phyloP scores from a whole-genome alignment of 2,888 invertebrate genomes.

The Oscheius myriophilus region DNA sequence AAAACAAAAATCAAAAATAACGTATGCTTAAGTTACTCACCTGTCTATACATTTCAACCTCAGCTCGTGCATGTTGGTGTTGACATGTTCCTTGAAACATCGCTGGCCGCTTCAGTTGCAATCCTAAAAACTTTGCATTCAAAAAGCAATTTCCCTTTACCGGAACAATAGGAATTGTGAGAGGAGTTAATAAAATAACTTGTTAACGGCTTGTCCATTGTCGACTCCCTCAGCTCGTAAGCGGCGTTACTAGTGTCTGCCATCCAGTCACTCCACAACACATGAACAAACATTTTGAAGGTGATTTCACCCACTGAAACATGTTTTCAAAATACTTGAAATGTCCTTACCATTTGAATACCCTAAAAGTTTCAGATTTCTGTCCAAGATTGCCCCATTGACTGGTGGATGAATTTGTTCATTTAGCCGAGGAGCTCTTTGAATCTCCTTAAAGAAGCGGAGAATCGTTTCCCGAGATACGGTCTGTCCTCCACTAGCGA shows the following conservation, averaged over 20 bases:
- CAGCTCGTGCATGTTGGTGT: conserved; percentile 76
- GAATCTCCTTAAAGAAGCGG: conserved; percentile 72
- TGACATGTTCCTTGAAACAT: conserved; percentile 24
- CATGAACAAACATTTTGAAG: conserved; percentile 93
- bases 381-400: conserved; percentile 34
- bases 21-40: no score
- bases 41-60: conserved; percentile 97
- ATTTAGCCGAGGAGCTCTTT: conserved; percentile 94
- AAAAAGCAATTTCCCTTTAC: conserved; percentile 4
- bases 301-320: conserved; percentile 77
- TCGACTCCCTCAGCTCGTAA: conserved; percentile 73
- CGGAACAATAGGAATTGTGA: conserved; percentile 63
- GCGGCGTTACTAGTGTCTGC: conserved; percentile 89
- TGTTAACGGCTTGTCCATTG: conserved; percentile 60
- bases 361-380: conserved; percentile 30
- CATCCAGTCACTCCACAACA: conserved; percentile 98
- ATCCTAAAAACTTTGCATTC: conserved; percentile 24
- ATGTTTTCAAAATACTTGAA: neutral
- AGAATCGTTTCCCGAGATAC: conserved; percentile 44
- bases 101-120: conserved; percentile 35
- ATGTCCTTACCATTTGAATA: conserved; percentile 31
- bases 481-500: conserved; percentile 16
- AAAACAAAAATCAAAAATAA: no score
- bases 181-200: conserved; percentile 63
- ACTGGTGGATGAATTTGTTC: conserved; percentile 79